phyloP scores from a whole-genome alignment of 2,797 vertebrate species.

The Hephaestus fuliginosus region DNA sequence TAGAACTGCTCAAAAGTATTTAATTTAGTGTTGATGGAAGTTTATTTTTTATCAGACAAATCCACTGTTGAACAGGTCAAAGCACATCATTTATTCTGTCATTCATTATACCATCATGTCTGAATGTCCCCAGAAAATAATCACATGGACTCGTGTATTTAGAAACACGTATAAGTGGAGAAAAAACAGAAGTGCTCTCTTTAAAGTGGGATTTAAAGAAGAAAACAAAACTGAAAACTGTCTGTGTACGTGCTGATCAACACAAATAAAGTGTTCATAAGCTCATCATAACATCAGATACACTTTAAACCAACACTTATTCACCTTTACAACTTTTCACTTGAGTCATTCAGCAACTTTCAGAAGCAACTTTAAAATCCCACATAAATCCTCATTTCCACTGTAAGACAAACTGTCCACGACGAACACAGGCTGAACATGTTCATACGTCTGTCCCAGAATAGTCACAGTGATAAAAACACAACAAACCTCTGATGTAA shows the following conservation, averaged over 20 bases:
- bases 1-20: not conserved
- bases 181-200: not conserved
- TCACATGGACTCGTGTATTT: no score
- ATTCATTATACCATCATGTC: not conserved
- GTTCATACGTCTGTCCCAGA: not conserved
- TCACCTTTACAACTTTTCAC: not conserved
- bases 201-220: not conserved
- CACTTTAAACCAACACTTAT: not conserved
- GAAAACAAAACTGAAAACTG: not conserved
- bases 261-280: not conserved
- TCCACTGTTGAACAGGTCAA: not conserved
- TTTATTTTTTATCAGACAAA: not conserved
- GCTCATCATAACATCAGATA: constrained; percentile 12
- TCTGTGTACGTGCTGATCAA: not conserved
- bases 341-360: not conserved
- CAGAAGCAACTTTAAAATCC: not conserved
- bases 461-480: not conserved
- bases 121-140: not conserved
- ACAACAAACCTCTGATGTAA: no score
- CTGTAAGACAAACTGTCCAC: not conserved
- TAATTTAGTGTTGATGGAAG: not conserved
- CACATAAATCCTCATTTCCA: not conserved
- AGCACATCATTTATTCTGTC: not conserved
- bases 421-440: not conserved
- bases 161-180: not conserved